Conservation (phyloP, 1,140 invertebrate species). For the Polyergus mexicanus region DNA sequence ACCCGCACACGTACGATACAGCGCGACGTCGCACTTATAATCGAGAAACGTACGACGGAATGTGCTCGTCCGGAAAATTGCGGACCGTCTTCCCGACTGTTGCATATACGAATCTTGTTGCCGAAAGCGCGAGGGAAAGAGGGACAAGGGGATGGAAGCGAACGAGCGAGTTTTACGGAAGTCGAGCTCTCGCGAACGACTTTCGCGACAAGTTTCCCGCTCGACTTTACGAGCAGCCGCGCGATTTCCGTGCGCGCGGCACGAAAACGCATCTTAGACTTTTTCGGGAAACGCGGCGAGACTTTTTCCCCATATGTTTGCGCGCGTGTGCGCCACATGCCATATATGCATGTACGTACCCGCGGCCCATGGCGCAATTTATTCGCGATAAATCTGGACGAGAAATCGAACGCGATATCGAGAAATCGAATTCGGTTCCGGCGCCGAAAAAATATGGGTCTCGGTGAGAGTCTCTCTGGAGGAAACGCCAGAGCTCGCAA, state of each 20-base stretch:
- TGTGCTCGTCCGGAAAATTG: conserved; percentile 67
- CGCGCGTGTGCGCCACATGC: neutral
- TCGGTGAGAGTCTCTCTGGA: conserved; percentile 25
- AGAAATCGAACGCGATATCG: conserved; percentile 48
- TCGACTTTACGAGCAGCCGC: conserved; percentile 52
- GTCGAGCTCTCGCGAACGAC: conserved; percentile 48
- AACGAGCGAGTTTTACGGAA: conserved; percentile 13
- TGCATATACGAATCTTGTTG: conserved; percentile 6
- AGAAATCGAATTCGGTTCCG: conserved; percentile 28
- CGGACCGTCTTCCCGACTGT: conserved; percentile 20
- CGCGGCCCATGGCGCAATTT: conserved; percentile 12
- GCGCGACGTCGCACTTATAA: conserved; percentile 58
- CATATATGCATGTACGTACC: neutral
- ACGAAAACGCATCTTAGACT: conserved; percentile 37
- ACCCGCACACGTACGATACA: neutral
- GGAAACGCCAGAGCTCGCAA: neutral
- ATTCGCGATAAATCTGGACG: conserved; percentile 57
- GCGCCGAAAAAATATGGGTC: conserved; percentile 40
- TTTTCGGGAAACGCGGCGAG: conserved; percentile 9
- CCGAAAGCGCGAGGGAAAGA: neutral
- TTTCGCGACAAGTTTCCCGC: conserved; percentile 63
- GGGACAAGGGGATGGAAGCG: neutral
- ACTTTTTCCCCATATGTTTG: neutral
- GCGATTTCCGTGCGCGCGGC: conserved; percentile 44
- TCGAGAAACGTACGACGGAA: conserved; percentile 45